Percentiles rank a stretch among this genome's conserved stretches.
phyloP scores from a whole-genome alignment of 1,140 invertebrate species.

The Steinernema khuongi region DNA sequence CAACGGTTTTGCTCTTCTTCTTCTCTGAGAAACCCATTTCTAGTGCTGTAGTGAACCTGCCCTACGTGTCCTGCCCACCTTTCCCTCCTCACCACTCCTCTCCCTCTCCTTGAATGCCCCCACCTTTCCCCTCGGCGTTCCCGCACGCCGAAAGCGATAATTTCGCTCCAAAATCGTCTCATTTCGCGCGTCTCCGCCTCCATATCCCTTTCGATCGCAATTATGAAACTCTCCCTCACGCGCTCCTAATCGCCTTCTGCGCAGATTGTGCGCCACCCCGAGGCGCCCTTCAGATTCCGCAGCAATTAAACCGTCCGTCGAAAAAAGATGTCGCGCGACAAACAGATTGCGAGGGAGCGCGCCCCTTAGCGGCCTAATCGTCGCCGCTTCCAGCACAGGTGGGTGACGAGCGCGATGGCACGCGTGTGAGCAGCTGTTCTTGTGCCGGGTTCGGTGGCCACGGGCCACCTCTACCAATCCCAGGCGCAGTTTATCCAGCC shows the following conservation, averaged over 20 bases:
- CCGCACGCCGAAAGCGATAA: too few species aligned
- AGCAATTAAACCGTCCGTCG: neutral
- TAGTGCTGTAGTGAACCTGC: too few species aligned
- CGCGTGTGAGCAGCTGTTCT: constrained; percentile 4
- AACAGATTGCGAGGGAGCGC: neutral
- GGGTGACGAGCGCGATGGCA: neutral
- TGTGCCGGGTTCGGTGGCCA: neutral
- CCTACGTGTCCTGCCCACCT: too few species aligned
- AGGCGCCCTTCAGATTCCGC: constrained; percentile 6
- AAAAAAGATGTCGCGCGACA: constrained; percentile 13
- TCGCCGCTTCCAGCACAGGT: neutral
- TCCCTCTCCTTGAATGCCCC: too few species aligned
- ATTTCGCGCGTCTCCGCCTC: neutral
- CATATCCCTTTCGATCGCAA: neutral
- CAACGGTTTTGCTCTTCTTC: too few species aligned
- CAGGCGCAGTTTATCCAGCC: neutral
- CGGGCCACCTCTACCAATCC: neutral
- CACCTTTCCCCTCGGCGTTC: too few species aligned
- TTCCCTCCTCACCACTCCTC: too few species aligned
- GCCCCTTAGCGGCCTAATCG: neutral
- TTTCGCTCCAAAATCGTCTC: too few species aligned
- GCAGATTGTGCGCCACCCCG: neutral
- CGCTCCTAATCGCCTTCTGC: neutral
- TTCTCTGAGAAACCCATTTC: too few species aligned
- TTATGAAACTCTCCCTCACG: neutral